A percentile compares a stretch with the other conserved stretches of the same genome.
Evolutionary conservation across 2,797 vertebrate genomes (phyloP).

Genomic region (Onychomys leucogaster): DNA sequence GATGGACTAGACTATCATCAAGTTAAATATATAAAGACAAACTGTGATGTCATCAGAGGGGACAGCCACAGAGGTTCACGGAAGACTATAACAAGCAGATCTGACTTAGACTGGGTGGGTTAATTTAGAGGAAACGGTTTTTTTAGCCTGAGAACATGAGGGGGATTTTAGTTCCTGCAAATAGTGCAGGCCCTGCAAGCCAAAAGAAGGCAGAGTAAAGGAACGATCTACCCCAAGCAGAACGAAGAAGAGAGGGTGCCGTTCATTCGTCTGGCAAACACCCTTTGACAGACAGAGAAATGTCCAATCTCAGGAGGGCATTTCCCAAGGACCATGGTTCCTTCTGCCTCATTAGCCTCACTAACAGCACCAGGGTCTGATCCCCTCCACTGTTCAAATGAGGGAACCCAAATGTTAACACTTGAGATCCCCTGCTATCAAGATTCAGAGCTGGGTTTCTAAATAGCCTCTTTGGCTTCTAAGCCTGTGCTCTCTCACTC

Average conservation of each 20-base stretch:
- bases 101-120: slow-evolving; percentile 47
- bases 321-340: background rate
- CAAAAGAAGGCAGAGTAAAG: background rate
- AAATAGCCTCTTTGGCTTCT: background rate
- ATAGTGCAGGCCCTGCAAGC: slow-evolving; percentile 8
- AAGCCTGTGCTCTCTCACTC: background rate
- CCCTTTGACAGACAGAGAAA: background rate
- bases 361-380: rapidly evolving
- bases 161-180: slow-evolving; percentile 18
- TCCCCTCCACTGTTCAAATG: background rate
- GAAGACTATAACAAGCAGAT: background rate
- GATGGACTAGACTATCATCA: background rate
- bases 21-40: slow-evolving; percentile 36
- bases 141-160: slow-evolving; percentile 60
- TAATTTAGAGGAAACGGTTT: slow-evolving; percentile 42
- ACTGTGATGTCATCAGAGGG: background rate
- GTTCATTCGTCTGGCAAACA: background rate
- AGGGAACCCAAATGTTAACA: background rate
- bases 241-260: background rate
- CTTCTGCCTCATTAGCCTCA: background rate
- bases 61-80: background rate
- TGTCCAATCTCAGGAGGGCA: background rate
- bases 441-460: background rate
- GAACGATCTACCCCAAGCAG: background rate
- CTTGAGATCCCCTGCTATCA: background rate